A percentile compares a stretch with the other conserved stretches of the same genome.
These are phyloP conservation scores for Pelusios castaneus DNA, from an alignment of 2,113 vertebrate genomes.

Conservation along the genomic window DNA sequence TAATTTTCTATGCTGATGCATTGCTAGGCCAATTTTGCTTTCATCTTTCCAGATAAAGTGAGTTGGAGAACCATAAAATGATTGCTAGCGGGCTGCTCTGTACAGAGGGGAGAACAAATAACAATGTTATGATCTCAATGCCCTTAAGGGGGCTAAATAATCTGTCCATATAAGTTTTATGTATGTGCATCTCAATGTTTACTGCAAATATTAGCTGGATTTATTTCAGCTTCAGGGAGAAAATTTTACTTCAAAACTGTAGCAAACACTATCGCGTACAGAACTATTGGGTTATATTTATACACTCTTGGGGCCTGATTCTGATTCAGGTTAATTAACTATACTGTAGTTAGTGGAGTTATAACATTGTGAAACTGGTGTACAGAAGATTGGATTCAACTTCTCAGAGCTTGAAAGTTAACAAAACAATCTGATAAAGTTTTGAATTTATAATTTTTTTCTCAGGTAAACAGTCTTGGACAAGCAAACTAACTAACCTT, in stretches of 20 bases:
- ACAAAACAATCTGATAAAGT: neutral
- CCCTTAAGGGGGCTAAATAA: neutral
- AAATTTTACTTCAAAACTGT: neutral
- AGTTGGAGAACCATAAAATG: conserved; percentile 15
- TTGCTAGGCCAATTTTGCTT: neutral
- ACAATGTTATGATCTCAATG: neutral
- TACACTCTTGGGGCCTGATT: rapidly evolving
- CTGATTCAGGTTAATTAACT: neutral
- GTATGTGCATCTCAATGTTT: neutral
- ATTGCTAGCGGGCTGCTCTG: neutral
- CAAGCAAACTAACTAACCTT: neutral
- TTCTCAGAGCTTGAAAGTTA: neutral
- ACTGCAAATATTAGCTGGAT: neutral
- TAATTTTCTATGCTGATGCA: neutral
- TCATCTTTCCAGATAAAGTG: neutral
- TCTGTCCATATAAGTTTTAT: neutral
- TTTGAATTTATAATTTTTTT: neutral
- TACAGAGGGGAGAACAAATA: neutral
- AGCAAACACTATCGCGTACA: neutral
- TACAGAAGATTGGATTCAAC: neutral
- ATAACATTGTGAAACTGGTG: neutral
- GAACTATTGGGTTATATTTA: neutral
- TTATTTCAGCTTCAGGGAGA: conserved; percentile 8
- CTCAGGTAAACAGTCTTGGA: neutral
- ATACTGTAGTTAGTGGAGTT: rapidly evolving